Evolutionary conservation across 35 echinoderm and acorn worm species (phyloP).

Genomic region (Stichopus chloronotus): DNA sequence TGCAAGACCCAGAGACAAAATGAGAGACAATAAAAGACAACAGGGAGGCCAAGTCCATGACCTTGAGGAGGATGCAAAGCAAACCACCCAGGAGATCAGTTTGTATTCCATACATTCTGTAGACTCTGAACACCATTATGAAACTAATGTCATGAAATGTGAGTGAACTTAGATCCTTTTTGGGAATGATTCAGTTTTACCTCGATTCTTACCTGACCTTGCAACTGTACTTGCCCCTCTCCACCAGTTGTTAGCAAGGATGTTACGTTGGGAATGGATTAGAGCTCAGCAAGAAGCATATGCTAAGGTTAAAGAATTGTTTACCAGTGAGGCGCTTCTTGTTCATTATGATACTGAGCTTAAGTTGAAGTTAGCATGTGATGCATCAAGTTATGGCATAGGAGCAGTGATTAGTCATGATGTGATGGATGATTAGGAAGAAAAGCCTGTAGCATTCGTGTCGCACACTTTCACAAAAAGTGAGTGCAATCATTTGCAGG

Average conservation of each 20-base stretch:
- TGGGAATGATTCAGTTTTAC: constrained; percentile 53
- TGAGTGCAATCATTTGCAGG: neutral
- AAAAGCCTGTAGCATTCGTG: constrained; percentile 11
- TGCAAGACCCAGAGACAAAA: neutral
- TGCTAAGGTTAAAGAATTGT: constrained; percentile 19
- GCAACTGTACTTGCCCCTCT: constrained; percentile 23
- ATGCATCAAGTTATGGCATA: constrained; percentile 61
- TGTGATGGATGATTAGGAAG: constrained; percentile 15
- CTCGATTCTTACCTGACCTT: constrained; percentile 55
- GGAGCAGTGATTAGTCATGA: constrained; percentile 43
- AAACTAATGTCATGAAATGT: constrained; percentile 34
- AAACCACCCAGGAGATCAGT: neutral
- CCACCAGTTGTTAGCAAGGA: neutral
- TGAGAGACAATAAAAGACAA: neutral
- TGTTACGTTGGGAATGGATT: neutral
- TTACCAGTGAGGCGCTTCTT: constrained; percentile 39
- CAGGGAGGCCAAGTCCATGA: constrained; percentile 32
- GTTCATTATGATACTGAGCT: constrained; percentile 61
- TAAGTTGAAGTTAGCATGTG: constrained; percentile 47
- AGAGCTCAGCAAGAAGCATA: constrained; percentile 45
- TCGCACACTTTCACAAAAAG: constrained; percentile 24
- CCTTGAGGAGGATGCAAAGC: constrained; percentile 15
- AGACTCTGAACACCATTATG: neutral
- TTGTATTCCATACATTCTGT: constrained; percentile 17
- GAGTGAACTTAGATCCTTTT: constrained; percentile 44